These are phyloP conservation scores for Melozone crissalis DNA, from an alignment of 2,113 vertebrate species.

Conservation along the genomic window DNA sequence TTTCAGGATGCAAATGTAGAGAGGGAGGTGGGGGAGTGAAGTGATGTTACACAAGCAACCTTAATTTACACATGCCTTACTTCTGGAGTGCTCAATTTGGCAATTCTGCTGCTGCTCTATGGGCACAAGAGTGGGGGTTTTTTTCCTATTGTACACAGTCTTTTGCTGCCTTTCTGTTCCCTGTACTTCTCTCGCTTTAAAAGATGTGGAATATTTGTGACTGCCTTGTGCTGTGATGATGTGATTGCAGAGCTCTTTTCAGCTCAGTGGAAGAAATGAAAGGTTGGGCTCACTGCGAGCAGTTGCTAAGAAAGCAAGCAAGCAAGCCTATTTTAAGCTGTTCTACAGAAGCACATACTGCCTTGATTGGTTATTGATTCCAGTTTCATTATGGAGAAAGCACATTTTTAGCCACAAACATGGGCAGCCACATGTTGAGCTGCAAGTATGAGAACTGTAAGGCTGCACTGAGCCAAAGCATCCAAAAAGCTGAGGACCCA, in stretches of 20 bases:
- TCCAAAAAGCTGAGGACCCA: not conserved
- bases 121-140: not conserved
- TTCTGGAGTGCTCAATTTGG: not conserved
- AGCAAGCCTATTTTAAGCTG: slow-evolving; percentile 59
- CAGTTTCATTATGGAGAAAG: slow-evolving; percentile 50
- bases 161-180: slow-evolving; percentile 19
- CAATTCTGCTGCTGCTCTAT: not conserved
- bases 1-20: not conserved
- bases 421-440: slow-evolving; percentile 16
- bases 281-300: not conserved
- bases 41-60: not conserved
- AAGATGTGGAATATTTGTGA: slow-evolving; percentile 34
- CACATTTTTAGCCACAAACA: slow-evolving; percentile 24
- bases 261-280: slow-evolving; percentile 57
- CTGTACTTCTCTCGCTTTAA: not conserved
- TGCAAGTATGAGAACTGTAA: not conserved
- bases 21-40: not conserved
- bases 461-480: not conserved
- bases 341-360: slow-evolving; percentile 47
- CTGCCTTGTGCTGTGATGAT: not conserved
- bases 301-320: slow-evolving; percentile 58
- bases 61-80: not conserved
- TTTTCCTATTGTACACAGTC: not conserved
- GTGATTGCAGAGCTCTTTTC: slow-evolving; percentile 51
- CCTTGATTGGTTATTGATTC: slow-evolving; percentile 69